These are phyloP conservation scores for Cryptus armator DNA, from an alignment of 2,888 invertebrate species.

Conservation along the genomic window DNA sequence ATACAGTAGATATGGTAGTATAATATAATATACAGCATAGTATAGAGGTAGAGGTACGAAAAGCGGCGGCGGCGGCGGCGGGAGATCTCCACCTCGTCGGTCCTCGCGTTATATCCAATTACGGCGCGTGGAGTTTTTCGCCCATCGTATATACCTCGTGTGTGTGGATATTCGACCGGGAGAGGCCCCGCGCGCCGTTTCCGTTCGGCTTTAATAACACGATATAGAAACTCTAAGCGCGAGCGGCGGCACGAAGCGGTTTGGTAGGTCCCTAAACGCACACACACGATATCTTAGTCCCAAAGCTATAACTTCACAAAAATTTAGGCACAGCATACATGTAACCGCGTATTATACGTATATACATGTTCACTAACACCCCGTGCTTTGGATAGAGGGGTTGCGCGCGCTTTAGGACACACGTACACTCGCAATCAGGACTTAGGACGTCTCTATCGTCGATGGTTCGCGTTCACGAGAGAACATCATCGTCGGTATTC, in stretches of 20 bases:
- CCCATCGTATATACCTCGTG: slow-evolving; percentile 55
- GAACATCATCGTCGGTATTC: slow-evolving; percentile 76
- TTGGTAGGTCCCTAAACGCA: slow-evolving; percentile 58
- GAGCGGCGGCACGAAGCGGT: slow-evolving; percentile 56
- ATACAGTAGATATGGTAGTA: slow-evolving; percentile 11
- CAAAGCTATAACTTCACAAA: slow-evolving; percentile 53
- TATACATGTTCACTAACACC: slow-evolving; percentile 9
- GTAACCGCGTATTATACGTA: slow-evolving; percentile 18
- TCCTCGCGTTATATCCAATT: slow-evolving; percentile 69
- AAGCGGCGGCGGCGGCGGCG: slow-evolving; percentile 53
- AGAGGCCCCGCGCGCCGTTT: slow-evolving; percentile 66
- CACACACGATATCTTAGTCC: slow-evolving; percentile 59
- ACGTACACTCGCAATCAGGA: slow-evolving; percentile 81
- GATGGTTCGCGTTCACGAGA: slow-evolving; percentile 43
- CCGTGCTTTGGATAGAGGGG: background rate
- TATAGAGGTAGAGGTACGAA: slow-evolving; percentile 45
- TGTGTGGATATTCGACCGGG: slow-evolving; percentile 44
- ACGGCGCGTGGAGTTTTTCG: slow-evolving; percentile 74
- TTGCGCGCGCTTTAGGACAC: slow-evolving; percentile 50
- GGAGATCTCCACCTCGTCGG: slow-evolving; percentile 57
- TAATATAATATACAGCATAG: slow-evolving; percentile 22
- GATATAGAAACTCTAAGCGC: slow-evolving; percentile 63
- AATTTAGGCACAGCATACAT: slow-evolving; percentile 30
- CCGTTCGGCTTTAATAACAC: slow-evolving; percentile 71
- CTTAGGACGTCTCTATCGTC: slow-evolving; percentile 81